Evolutionary conservation across 2,113 vertebrate genomes (phyloP).

Genomic region (Gobius niger): DNA sequence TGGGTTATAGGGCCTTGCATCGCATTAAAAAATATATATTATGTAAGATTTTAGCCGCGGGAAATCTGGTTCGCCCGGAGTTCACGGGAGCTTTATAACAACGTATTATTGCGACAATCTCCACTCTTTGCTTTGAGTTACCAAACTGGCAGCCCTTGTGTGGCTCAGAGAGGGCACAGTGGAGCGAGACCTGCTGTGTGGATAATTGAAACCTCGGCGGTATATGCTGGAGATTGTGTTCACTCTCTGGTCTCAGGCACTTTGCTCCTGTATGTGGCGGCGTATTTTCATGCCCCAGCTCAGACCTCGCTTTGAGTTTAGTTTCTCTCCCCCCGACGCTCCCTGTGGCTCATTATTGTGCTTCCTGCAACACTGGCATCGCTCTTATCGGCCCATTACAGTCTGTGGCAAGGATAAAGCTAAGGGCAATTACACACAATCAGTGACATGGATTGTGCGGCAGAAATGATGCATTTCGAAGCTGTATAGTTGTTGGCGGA

Average conservation of each 20-base stretch:
- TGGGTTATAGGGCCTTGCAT: neutral
- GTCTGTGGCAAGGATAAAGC: constrained; percentile 1
- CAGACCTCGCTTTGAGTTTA: neutral
- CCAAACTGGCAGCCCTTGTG: constrained; percentile 15
- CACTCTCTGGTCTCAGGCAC: constrained; percentile 8
- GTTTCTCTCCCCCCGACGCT: neutral
- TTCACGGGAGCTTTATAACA: neutral
- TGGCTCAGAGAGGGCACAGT: neutral
- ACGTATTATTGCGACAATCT: constrained; percentile 12
- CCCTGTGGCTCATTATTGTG: constrained; percentile 1
- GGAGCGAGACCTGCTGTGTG: neutral
- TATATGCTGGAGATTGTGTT: constrained; percentile 21
- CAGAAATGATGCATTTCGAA: neutral
- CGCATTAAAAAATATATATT: neutral
- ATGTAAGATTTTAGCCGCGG: neutral
- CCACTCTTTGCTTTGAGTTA: constrained; percentile 4
- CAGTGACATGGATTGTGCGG: constrained; percentile 2
- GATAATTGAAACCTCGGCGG: constrained; percentile 39
- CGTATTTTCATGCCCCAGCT: constrained; percentile 17
- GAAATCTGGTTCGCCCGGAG: neutral
- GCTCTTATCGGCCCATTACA: constrained; percentile 16
- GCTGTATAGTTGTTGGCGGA: neutral
- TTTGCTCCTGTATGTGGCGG: constrained; percentile 12
- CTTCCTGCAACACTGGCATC: constrained; percentile 10
- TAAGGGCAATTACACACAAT: neutral